Conservation (phyloP, 2,113 vertebrate genomes). For the Megaceryle torquata region DNA sequence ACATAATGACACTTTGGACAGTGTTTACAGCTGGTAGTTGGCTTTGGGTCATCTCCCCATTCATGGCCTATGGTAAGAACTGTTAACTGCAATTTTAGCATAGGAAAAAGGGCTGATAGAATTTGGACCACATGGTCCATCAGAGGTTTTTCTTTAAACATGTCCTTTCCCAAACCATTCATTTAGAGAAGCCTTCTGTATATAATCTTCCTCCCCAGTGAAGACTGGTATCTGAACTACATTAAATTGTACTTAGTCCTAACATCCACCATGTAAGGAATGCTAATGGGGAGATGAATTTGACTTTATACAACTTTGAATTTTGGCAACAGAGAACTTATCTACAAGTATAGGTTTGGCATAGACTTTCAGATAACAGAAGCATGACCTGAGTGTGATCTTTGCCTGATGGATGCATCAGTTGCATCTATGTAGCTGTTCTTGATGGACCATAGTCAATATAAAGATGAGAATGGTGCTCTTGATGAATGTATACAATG, state of each 20-base stretch:
- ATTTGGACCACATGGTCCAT: not conserved
- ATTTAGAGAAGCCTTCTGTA: not conserved
- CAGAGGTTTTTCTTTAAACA: not conserved
- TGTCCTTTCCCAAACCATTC: not conserved
- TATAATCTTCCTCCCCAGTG: not conserved
- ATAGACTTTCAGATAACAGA: not conserved
- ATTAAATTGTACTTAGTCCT: not conserved
- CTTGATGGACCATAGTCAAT: not conserved
- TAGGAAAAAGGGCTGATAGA: not conserved
- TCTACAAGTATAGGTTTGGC: not conserved
- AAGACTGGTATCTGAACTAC: not conserved
- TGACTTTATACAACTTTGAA: not conserved
- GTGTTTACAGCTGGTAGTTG: conserved; percentile 91
- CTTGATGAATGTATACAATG: not conserved
- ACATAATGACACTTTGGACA: conserved; percentile 89
- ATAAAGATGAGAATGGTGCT: not conserved
- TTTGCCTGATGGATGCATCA: not conserved
- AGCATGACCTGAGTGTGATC: not conserved
- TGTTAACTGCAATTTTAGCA: not conserved
- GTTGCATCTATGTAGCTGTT: not conserved
- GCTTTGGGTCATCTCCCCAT: conserved; percentile 94
- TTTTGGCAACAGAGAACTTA: not conserved
- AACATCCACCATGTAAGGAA: not conserved
- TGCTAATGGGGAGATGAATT: not conserved
- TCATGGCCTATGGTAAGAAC: conserved; percentile 94